Percentiles rank a stretch among this genome's conserved stretches.
phyloP scores from a whole-genome alignment of 2,888 invertebrate species.

The Scrobipalpa atriplicella region DNA sequence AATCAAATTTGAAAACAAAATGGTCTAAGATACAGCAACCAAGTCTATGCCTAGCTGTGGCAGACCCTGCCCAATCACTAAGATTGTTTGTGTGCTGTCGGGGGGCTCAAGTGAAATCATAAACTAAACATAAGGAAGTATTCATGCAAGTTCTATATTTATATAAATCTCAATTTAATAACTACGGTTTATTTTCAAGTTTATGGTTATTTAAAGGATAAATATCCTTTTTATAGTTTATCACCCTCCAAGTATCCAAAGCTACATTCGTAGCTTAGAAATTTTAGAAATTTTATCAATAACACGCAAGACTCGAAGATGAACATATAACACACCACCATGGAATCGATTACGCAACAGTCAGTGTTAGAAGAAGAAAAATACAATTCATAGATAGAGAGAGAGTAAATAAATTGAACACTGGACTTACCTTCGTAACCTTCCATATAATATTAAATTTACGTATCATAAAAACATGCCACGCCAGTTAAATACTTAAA shows the following conservation, averaged over 20 bases:
- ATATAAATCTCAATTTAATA: conserved; percentile 42
- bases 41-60: conserved; percentile 8
- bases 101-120: conserved; percentile 78
- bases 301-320: conserved; percentile 33
- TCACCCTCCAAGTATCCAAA: conserved; percentile 80
- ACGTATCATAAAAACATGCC: conserved; percentile 56
- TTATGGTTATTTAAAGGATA: conserved; percentile 8
- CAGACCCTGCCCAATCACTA: conserved; percentile 40
- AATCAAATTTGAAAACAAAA: conserved; percentile 75
- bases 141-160: conserved; percentile 73
- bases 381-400: conserved; percentile 27
- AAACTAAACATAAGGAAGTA: conserved; percentile 70
- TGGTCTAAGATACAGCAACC: conserved; percentile 50
- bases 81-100: conserved; percentile 76
- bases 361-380: conserved; percentile 35
- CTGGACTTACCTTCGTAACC: conserved; percentile 64
- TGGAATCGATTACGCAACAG: conserved; percentile 76
- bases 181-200: conserved; percentile 32
- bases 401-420: neutral
- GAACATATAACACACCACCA: conserved; percentile 55
- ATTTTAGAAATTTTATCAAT: conserved; percentile 16
- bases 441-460: conserved; percentile 38
- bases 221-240: conserved; percentile 33
- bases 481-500: conserved; percentile 51
- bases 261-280: conserved; percentile 36